Evolutionary conservation across 2,888 invertebrate genomes (phyloP), one percentile per base, ranked within the genome.

Genomic region (Chaitophorus viminalis): DNA sequence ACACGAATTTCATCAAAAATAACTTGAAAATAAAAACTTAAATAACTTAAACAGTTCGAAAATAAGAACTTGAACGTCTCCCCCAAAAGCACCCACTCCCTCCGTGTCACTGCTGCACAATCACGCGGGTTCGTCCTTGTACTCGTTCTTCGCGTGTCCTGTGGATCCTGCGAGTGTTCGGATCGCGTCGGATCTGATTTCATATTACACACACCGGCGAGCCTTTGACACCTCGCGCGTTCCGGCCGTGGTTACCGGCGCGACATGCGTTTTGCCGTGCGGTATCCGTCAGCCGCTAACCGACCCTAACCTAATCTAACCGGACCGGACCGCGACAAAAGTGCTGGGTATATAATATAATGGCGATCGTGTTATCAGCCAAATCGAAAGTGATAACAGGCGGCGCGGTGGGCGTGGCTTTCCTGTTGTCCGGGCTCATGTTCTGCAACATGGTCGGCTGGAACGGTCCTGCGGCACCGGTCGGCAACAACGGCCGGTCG

Each of bases 351-450:
- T n/a, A n/a, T n/a, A n/a, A n/a, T n/a, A n/a, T 84, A 65, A 94
- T 94, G 94, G 94, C 94, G 90, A 94, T 94, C 93, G 94, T 94
- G 91, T 92, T 94, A 90, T 94, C 94, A 89, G 93, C 93, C 91
- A 94, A 94, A 90, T 93, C 93, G 82, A 93, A 93, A 92, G 93
- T 92, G 91, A 93, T 94, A 90, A 92, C 94, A 90, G 93, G 93
- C 90, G 93, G 93, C 90, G 92, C 94, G 90, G 92, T 94, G 90
- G 79, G 87, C 60, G 68, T 82, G 54, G 78, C 74, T 18, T 87
- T 39, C 46, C 36, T 87, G 29, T 81, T 87, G 60, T 87, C 87
- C 74, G 74, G 87, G 17, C 33, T 87, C 9, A 46, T 81, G 75
- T 81, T 87, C 74, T 87, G 87, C 81, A 87, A 87, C 79, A n/a